Evolutionary conservation across 2,797 vertebrate genomes (phyloP).

Genomic region (Malacoctenus gilli): DNA sequence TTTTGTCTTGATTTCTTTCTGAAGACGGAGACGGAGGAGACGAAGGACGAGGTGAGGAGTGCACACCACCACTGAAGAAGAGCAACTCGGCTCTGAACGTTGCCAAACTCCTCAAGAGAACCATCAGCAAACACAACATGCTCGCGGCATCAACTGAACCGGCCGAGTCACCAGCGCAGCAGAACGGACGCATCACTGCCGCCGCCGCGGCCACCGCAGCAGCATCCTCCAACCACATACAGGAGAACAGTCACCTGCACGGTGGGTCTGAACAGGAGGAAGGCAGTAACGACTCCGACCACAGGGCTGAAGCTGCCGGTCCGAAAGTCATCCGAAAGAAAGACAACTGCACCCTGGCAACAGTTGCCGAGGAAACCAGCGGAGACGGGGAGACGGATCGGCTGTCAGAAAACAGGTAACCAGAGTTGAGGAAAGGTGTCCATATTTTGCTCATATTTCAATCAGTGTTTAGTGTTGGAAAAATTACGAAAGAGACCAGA

Average conservation of each 20-base stretch:
- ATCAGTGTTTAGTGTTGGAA: too few species aligned
- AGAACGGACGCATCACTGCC: conserved; percentile 26
- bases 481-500: too few species aligned
- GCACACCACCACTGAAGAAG: conserved; percentile 74
- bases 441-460: too few species aligned
- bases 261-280: conserved; percentile 18
- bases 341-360: conserved; percentile 83
- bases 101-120: conserved; percentile 89
- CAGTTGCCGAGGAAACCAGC: conserved; percentile 88
- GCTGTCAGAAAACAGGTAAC: conserved; percentile 21
- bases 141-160: conserved; percentile 6
- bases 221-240: conserved; percentile 37
- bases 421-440: too few species aligned
- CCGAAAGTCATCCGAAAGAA: conserved; percentile 85
- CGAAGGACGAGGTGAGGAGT: not conserved
- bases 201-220: not conserved
- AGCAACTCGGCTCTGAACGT: conserved; percentile 78
- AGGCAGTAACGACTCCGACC: conserved; percentile 56
- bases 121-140: conserved; percentile 86
- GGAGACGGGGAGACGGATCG: conserved; percentile 52
- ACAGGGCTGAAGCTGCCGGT: conserved; percentile 61
- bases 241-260: conserved; percentile 49
- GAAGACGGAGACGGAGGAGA: conserved; percentile 25
- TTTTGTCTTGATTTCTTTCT: too few species aligned
- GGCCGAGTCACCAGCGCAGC: conserved; percentile 9